Evolutionary conservation across 2,113 vertebrate species (phyloP).

Genomic region (Zingel zingel): DNA sequence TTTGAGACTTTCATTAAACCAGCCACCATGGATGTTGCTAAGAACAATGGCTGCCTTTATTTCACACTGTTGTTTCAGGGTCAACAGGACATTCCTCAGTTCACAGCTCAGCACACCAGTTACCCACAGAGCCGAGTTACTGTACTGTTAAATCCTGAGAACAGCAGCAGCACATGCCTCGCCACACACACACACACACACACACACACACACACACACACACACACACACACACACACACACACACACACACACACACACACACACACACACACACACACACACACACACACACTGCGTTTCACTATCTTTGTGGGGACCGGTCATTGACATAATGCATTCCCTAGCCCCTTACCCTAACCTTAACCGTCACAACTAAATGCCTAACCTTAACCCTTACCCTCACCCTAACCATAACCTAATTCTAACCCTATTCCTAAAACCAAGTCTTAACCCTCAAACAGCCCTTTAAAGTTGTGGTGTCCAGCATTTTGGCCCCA

Average conservation of each 20-base stretch:
- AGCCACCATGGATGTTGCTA: slow-evolving; percentile 36
- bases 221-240: slow-evolving; percentile 28
- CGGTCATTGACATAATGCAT: too few species aligned
- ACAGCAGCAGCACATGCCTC: slow-evolving; percentile 18
- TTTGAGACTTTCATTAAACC: slow-evolving; percentile 75
- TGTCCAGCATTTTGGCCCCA: too few species aligned
- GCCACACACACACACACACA: slow-evolving; percentile 12
- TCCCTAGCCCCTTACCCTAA: too few species aligned
- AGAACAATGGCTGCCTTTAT: slow-evolving; percentile 78
- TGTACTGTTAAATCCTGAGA: slow-evolving; percentile 56
- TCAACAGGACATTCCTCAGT: slow-evolving; percentile 75
- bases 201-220: slow-evolving; percentile 28
- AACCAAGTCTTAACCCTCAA: too few species aligned
- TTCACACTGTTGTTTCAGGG: slow-evolving; percentile 68
- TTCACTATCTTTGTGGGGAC: too few species aligned
- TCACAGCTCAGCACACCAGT: slow-evolving; percentile 62
- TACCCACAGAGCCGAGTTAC: slow-evolving; percentile 52
- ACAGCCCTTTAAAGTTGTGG: too few species aligned
- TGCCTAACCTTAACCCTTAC: too few species aligned
- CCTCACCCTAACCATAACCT: too few species aligned
- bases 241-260: slow-evolving; percentile 22
- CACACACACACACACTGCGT: slow-evolving; percentile 15
- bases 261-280: slow-evolving; percentile 17
- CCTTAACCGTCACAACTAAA: too few species aligned
- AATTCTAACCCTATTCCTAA: too few species aligned